These are phyloP conservation scores for Poecilia velifera DNA, from an alignment of 2,797 vertebrate genomes.

Conservation along the genomic window DNA sequence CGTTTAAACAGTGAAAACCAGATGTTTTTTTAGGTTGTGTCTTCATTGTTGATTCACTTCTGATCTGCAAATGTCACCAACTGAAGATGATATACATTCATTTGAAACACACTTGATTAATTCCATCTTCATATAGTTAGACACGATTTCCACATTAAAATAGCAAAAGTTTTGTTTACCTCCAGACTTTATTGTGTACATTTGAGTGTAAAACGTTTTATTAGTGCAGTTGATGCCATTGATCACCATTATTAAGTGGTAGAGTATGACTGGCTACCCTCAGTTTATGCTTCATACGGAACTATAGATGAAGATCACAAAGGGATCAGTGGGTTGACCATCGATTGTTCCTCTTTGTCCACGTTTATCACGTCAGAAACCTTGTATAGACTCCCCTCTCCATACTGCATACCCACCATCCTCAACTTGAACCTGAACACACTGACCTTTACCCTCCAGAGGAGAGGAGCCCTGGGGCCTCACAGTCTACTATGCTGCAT, in stretches of 20 bases:
- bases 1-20: no score
- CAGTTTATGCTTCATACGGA: constrained; percentile 16
- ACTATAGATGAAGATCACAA: constrained; percentile 44
- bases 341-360: constrained; percentile 29
- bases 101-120: not conserved
- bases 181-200: not conserved
- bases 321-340: constrained; percentile 26
- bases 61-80: not conserved
- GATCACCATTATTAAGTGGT: constrained; percentile 28
- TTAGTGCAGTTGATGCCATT: not conserved
- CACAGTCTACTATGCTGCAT: constrained; percentile 15
- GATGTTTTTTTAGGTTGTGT: not conserved
- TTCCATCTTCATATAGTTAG: not conserved
- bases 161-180: not conserved
- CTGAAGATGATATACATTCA: not conserved
- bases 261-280: constrained; percentile 19
- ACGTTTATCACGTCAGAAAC: constrained; percentile 54
- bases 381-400: constrained; percentile 49
- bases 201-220: not conserved
- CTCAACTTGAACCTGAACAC: constrained; percentile 39
- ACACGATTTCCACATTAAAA: not conserved
- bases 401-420: constrained; percentile 20
- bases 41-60: not conserved
- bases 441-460: constrained; percentile 48
- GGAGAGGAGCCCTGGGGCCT: constrained; percentile 26